Conservation (phyloP, 2,797 vertebrate genomes). For the Spondyliosoma cantharus region DNA sequence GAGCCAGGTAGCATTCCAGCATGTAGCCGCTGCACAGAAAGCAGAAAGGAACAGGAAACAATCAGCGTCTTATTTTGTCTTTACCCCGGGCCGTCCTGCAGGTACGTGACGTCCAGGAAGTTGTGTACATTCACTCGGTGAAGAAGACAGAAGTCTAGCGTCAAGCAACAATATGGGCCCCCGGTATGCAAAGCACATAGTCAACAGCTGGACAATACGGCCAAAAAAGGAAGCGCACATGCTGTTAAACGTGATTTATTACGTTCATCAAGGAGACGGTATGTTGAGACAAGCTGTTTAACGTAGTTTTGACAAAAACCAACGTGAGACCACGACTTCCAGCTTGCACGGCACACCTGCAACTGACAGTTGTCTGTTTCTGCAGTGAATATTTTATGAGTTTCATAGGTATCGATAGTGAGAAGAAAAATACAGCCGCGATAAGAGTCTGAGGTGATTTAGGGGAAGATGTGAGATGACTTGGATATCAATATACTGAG, state of each 20-base stretch:
- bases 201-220: conserved; percentile 47
- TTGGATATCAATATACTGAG: background rate
- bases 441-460: background rate
- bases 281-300: conserved; percentile 37
- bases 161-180: conserved; percentile 4
- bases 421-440: background rate
- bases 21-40: background rate
- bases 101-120: background rate
- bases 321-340: background rate
- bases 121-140: background rate
- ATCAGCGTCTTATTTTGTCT: background rate
- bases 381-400: background rate
- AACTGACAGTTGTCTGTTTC: background rate
- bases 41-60: background rate
- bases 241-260: conserved; percentile 43
- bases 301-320: conserved; percentile 26
- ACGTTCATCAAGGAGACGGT: conserved; percentile 25
- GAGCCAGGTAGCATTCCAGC: background rate
- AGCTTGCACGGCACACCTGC: conserved; percentile 7
- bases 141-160: background rate
- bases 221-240: conserved; percentile 22
- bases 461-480: background rate
- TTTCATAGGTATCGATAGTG: background rate
- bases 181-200: background rate
- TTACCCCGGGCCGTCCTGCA: background rate